Evolutionary conservation across 2,797 vertebrate genomes (phyloP), one percentile per base, ranked within the genome.

Genomic region (Streptopelia turtur): DNA sequence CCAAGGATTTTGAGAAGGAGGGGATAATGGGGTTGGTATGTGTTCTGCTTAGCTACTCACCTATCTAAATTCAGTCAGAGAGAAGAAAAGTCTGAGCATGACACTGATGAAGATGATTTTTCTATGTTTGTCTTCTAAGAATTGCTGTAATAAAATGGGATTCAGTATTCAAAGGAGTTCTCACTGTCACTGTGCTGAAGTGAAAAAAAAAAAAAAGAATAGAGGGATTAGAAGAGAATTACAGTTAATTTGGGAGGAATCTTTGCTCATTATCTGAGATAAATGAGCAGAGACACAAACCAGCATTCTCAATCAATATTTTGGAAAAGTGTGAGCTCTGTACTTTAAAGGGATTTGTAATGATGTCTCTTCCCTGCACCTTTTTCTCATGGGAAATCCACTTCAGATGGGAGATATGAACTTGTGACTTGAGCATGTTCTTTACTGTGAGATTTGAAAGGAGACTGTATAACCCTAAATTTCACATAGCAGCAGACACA

Each of bases 201-300:
- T 6, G 5, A 16, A 41, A 41, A 43, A 43, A 41, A 41, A 39
- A 39, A 1, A 1, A 14, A 86, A 79, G 27, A 95, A 89, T 61
- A 55, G 66, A 61, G 21, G 79, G 72, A 86, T 95, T 96, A 91
- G 77, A 69, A 75, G 66, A 84, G 91, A 93, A 94, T 96, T 96
- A 84, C 85, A 72, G 39, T 88, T 86, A 86, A 90, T 96, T 96
- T 95, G 79, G 61, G 81, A 94, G 72, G 87, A 90, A 69, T 90
- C 83, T 83, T 88, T 90, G 70, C 72, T 95, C 66, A 47, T 94
- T 95, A 76, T 91, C 76, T 53, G 63, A 83, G 79, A 76, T 90
- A 74, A 92, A 92, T 90, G 55, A 91, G 47, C 70, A 94, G 61
- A 87, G 43, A 76, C 85, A 90, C 52, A 66, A 83, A 92, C 5